phyloP scores from a whole-genome alignment of 1,140 invertebrate species.

The Melanaphis sacchari region DNA sequence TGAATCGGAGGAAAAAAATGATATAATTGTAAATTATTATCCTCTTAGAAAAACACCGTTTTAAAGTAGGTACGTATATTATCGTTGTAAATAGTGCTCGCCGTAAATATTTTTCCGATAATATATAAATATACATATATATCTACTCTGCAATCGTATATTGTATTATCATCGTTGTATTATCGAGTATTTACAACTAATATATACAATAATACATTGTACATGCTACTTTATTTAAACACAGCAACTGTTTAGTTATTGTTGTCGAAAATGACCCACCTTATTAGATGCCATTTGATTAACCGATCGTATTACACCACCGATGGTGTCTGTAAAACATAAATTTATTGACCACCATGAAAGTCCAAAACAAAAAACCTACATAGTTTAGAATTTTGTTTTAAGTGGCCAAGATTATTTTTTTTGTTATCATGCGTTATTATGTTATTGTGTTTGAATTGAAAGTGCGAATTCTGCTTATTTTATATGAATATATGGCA shows the following conservation, averaged over 20 bases:
- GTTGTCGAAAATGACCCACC: background rate
- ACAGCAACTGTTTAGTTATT: background rate
- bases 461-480: background rate
- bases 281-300: constrained; percentile 10
- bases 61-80: background rate
- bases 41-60: background rate
- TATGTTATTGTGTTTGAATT: constrained; percentile 7
- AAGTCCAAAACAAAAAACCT: constrained; percentile 9
- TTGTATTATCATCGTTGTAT: background rate
- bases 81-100: constrained; percentile 6
- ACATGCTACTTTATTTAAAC: background rate
- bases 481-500: background rate
- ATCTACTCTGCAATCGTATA: background rate
- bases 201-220: background rate
- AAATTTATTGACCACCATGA: constrained; percentile 35
- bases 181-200: background rate
- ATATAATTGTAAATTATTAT: constrained; percentile 10
- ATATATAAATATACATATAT: background rate
- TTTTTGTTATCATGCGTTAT: constrained; percentile 20
- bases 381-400: constrained; percentile 23
- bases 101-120: background rate
- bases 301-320: constrained; percentile 36
- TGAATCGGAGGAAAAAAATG: background rate
- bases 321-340: background rate
- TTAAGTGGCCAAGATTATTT: constrained; percentile 28